phyloP scores from a whole-genome alignment of 1,140 invertebrate genomes.

The Agrilus planipennis region DNA sequence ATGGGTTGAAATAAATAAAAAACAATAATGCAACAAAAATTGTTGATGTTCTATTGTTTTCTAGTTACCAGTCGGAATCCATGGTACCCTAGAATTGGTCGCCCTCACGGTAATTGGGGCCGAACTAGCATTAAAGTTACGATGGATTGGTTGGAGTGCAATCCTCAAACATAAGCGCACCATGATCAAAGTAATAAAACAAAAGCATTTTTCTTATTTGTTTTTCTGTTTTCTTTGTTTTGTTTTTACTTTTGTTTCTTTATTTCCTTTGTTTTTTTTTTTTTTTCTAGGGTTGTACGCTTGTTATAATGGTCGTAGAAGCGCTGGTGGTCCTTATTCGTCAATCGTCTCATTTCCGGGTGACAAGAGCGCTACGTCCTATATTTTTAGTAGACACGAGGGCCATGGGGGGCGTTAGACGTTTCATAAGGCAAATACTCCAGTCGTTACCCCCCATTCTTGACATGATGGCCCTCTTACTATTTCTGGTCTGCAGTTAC shows the following conservation, averaged over 20 bases:
- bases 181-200: slow-evolving; percentile 74
- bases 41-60: slow-evolving; percentile 15
- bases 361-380: slow-evolving; percentile 76
- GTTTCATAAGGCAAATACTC: slow-evolving; percentile 64
- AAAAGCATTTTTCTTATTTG: too few species aligned
- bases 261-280: too few species aligned
- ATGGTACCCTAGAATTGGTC: slow-evolving; percentile 74
- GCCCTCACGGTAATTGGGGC: slow-evolving; percentile 64
- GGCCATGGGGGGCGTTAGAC: slow-evolving; percentile 62
- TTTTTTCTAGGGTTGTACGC: slow-evolving; percentile 54
- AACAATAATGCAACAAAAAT: neutral
- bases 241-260: too few species aligned
- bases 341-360: slow-evolving; percentile 76
- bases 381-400: slow-evolving; percentile 82
- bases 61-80: slow-evolving; percentile 59
- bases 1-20: too few species aligned
- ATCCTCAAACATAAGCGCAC: slow-evolving; percentile 64
- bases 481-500: slow-evolving; percentile 81
- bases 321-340: slow-evolving; percentile 68
- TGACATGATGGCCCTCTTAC: slow-evolving; percentile 73
- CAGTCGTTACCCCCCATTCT: slow-evolving; percentile 80
- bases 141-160: slow-evolving; percentile 77
- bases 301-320: slow-evolving; percentile 77
- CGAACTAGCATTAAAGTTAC: slow-evolving; percentile 67
- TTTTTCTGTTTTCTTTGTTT: too few species aligned